phyloP scores from a whole-genome alignment of 30 jellyfish, hydroid and myxozoan species.

The Chrysaora quinquecirrha region DNA sequence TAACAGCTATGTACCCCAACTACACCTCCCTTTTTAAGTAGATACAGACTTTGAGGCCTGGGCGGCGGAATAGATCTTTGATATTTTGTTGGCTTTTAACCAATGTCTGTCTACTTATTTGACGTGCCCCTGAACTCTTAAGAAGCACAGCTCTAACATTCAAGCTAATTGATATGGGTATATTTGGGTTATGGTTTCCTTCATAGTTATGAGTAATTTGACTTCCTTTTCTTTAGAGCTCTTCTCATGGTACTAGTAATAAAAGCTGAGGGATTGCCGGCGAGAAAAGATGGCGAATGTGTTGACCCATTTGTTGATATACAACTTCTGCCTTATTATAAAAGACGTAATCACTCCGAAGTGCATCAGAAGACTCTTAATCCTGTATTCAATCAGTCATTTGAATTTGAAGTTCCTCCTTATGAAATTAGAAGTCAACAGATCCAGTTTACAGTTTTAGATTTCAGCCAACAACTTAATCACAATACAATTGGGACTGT shows the following conservation, averaged over 20 bases:
- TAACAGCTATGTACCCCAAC: too few species aligned
- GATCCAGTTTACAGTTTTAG: constrained; percentile 89
- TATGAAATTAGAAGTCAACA: constrained; percentile 92
- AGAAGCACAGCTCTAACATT: too few species aligned
- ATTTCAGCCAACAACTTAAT: constrained; percentile 92
- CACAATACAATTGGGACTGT: constrained; percentile 96
- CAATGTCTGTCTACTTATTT: too few species aligned
- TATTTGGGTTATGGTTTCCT: too few species aligned
- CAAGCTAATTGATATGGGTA: too few species aligned
- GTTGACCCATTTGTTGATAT: constrained; percentile 98
- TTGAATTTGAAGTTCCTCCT: constrained; percentile 98
- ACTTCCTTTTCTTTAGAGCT: constrained; percentile 67
- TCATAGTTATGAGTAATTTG: too few species aligned
- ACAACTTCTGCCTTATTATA: constrained; percentile 85
- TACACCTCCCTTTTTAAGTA: too few species aligned
- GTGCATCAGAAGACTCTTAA: constrained; percentile 98
- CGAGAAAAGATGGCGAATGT: constrained; percentile 89
- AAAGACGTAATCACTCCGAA: constrained; percentile 96
- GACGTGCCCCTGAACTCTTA: too few species aligned
- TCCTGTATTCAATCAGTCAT: constrained; percentile 88
- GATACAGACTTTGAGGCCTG: too few species aligned
- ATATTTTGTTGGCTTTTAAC: too few species aligned
- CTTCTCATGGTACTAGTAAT: constrained; percentile 68
- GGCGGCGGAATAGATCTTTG: too few species aligned
- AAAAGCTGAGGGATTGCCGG: constrained; percentile 95